Evolutionary conservation across 2,113 vertebrate genomes (phyloP).

Genomic region (Macrotis lagotis): DNA sequence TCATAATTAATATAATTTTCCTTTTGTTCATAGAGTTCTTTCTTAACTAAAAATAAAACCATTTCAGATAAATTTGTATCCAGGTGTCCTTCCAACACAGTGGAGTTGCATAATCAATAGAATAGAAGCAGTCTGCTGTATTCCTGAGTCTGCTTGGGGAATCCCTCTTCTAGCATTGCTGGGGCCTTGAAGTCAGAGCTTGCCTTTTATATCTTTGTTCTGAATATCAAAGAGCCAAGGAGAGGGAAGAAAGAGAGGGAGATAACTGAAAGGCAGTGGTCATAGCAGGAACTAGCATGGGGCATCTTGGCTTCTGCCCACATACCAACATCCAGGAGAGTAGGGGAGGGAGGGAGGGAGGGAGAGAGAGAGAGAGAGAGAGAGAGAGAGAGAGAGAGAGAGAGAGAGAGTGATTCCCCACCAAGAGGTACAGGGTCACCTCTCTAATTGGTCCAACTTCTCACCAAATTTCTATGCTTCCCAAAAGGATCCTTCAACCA

Average conservation of each 20-base stretch:
- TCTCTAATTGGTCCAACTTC: no score
- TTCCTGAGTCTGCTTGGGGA: background rate
- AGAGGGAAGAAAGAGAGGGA: background rate
- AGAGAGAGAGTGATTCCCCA: background rate
- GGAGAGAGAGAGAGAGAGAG: no score
- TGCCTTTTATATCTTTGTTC: background rate
- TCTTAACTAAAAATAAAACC: conserved; percentile 12
- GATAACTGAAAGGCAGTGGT: background rate
- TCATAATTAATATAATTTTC: background rate
- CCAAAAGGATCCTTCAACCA: no score
- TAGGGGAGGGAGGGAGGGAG: no score
- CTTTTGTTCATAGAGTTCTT: background rate
- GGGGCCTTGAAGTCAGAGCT: background rate
- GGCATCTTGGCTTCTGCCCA: background rate
- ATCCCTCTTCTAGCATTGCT: background rate
- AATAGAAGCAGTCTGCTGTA: background rate
- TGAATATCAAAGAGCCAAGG: background rate
- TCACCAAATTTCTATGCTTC: no score
- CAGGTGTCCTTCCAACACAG: background rate
- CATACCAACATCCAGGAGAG: background rate
- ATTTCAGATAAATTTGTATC: background rate
- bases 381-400: no score
- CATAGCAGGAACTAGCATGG: background rate
- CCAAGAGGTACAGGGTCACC: background rate
- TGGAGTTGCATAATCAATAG: background rate